Evolutionary conservation across 2,888 invertebrate species (phyloP).

Genomic region (Agrenia bidenticulata): DNA sequence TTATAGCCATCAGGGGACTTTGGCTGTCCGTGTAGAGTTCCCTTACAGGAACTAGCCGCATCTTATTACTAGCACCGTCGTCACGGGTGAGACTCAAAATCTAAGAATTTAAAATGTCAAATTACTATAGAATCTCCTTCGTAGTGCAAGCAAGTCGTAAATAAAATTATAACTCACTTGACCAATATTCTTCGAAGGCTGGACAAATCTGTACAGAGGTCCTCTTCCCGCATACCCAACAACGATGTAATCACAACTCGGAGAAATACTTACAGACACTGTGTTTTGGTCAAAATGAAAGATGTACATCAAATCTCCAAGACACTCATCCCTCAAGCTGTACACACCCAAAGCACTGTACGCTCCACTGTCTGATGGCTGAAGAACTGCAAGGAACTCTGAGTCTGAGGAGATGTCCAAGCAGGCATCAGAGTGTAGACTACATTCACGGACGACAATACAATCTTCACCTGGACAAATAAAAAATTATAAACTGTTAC

Average conservation of each 20-base stretch:
- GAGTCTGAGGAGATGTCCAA: conserved; percentile 49
- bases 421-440: conserved; percentile 50
- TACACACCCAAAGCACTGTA: conserved; percentile 51
- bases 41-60: conserved; percentile 47
- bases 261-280: conserved; percentile 49
- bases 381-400: conserved; percentile 49
- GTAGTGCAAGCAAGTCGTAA: background rate
- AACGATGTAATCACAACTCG: conserved; percentile 50
- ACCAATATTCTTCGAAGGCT: conserved; percentile 49
- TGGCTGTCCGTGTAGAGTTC: conserved; percentile 50
- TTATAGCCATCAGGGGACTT: conserved; percentile 48
- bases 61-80: conserved; percentile 24
- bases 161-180: conserved; percentile 28
- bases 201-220: conserved; percentile 51
- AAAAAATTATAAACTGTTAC: conserved; percentile 10
- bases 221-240: conserved; percentile 52
- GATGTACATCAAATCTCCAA: conserved; percentile 47
- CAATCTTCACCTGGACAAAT: conserved; percentile 30
- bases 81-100: conserved; percentile 48
- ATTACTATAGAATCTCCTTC: background rate
- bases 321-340: conserved; percentile 44
- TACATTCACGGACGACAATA: conserved; percentile 47
- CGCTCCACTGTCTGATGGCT: conserved; percentile 48
- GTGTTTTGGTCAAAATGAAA: conserved; percentile 53
- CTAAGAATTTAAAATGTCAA: conserved; percentile 15